Percentiles rank a stretch among this genome's conserved stretches.
These are phyloP conservation scores for Coryphaenoides rupestris DNA, from an alignment of 2,113 vertebrate species.

Conservation along the genomic window DNA sequence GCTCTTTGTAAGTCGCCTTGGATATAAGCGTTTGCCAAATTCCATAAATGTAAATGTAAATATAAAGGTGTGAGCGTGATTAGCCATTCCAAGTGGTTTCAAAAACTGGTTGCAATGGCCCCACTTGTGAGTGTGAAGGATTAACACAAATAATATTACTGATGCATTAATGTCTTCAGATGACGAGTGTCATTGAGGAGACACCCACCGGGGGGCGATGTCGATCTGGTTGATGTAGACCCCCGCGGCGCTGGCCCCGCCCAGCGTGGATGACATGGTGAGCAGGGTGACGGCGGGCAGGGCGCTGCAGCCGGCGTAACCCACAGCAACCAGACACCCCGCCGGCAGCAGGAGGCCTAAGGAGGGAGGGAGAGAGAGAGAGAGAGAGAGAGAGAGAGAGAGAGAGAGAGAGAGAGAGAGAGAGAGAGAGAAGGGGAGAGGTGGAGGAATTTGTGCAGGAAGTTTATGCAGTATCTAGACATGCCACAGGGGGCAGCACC, in stretches of 20 bases:
- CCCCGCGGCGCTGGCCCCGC: constrained; percentile 61
- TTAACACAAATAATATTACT: no score
- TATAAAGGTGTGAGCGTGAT: no score
- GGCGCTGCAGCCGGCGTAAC: constrained; percentile 64
- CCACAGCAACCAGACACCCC: constrained; percentile 57
- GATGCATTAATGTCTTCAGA: no score
- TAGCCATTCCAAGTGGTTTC: no score
- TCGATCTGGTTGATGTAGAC: constrained; percentile 80
- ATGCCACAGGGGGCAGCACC: constrained; percentile 5
- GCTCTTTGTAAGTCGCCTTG: no score
- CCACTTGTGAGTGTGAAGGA: no score
- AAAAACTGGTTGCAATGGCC: no score
- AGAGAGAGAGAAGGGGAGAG: background rate
- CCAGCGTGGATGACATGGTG: constrained; percentile 54
- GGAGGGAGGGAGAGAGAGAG: background rate
- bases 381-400: no score
- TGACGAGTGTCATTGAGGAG: background rate
- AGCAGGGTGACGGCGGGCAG: constrained; percentile 66
- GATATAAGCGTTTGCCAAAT: no score
- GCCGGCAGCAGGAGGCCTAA: constrained; percentile 66
- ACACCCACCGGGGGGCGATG: constrained; percentile 73
- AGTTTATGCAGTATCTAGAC: background rate
- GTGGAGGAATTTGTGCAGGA: background rate
- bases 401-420: no score
- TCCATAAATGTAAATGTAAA: no score